Conservation (phyloP, 2,113 vertebrate genomes). For the Catharus minimus region DNA sequence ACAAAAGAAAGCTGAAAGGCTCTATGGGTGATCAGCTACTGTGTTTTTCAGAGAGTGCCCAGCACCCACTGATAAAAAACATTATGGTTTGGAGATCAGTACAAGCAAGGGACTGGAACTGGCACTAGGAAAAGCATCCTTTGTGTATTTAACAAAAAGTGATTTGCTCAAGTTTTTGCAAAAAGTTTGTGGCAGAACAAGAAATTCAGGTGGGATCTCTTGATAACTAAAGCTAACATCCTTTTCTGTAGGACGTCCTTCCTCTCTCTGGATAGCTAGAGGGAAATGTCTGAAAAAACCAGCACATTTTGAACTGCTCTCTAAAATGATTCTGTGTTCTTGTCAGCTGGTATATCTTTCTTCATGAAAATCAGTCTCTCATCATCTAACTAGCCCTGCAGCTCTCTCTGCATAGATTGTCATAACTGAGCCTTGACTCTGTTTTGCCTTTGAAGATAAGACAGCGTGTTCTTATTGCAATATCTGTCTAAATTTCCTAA, state of each 20-base stretch:
- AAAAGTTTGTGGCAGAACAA: not conserved
- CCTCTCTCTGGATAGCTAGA: not conserved
- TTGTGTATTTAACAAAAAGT: not conserved
- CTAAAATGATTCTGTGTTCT: not conserved
- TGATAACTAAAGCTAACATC: not conserved
- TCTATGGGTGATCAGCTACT: not conserved
- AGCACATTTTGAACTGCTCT: not conserved
- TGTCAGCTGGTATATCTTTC: conserved; percentile 41
- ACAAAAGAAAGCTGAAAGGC: not conserved
- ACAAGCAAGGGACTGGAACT: not conserved
- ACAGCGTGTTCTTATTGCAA: not conserved
- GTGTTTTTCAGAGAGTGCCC: not conserved
- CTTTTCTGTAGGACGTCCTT: not conserved
- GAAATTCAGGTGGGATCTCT: not conserved
- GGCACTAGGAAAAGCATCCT: not conserved
- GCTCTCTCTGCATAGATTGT: conserved; percentile 29
- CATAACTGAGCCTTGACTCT: conserved; percentile 1
- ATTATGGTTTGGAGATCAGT: not conserved
- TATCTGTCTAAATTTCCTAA: conserved; percentile 20
- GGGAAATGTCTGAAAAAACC: not conserved
- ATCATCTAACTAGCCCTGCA: conserved; percentile 40
- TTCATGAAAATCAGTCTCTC: conserved; percentile 35
- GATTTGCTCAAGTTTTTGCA: not conserved
- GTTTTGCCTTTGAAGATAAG: conserved; percentile 59
- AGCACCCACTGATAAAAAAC: rapidly evolving